Evolutionary conservation across 1,140 invertebrate species (phyloP).

Genomic region (Chironomus striatipennis): DNA sequence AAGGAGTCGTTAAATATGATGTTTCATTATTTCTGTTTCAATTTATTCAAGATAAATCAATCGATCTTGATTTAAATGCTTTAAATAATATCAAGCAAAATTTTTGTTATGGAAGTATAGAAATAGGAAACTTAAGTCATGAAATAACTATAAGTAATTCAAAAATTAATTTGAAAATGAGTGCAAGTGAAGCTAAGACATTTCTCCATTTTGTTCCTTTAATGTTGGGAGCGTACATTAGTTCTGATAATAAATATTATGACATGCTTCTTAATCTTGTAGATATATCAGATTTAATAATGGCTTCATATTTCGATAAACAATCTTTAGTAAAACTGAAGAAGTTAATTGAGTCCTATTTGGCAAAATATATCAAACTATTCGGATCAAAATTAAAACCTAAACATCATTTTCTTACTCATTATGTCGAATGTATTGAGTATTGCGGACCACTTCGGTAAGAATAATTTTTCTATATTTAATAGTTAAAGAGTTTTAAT

Average conservation of each 20-base stretch:
- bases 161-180: slow-evolving; percentile 31
- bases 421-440: slow-evolving; percentile 30
- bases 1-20: slow-evolving; percentile 37
- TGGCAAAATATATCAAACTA: not conserved
- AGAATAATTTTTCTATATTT: not conserved
- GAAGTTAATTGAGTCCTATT: not conserved
- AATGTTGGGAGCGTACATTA: slow-evolving; percentile 32
- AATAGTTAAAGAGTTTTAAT: not conserved
- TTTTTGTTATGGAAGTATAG: slow-evolving; percentile 31
- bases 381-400: slow-evolving; percentile 28
- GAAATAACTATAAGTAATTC: slow-evolving; percentile 29
- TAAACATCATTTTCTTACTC: slow-evolving; percentile 32
- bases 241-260: slow-evolving; percentile 30
- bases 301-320: not conserved
- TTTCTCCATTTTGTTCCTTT: slow-evolving; percentile 32
- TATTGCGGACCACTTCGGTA: slow-evolving; percentile 29
- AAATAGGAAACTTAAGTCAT: slow-evolving; percentile 25
- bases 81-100: slow-evolving; percentile 29
- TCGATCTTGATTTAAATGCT: slow-evolving; percentile 24
- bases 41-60: slow-evolving; percentile 29
- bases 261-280: slow-evolving; percentile 11
- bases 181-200: slow-evolving; percentile 33
- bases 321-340: not conserved
- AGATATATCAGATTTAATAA: slow-evolving; percentile 4
- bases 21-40: slow-evolving; percentile 33